phyloP scores from a whole-genome alignment of 1,140 invertebrate species.

The Zeugodacus cucurbitae region DNA sequence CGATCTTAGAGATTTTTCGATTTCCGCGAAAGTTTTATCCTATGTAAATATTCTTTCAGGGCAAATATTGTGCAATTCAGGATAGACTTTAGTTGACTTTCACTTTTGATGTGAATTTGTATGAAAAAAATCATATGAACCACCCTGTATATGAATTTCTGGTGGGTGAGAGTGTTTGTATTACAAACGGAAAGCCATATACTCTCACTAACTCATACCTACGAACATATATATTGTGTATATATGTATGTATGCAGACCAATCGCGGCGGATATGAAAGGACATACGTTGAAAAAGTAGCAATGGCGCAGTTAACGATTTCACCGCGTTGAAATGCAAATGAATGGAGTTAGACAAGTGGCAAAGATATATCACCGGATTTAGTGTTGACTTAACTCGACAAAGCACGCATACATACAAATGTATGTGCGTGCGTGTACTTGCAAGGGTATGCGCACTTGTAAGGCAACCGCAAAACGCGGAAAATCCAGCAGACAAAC shows the following conservation, averaged over 20 bases:
- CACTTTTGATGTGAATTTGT: not conserved
- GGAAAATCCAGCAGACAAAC: not conserved
- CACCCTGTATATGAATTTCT: not conserved
- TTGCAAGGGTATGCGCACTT: not conserved
- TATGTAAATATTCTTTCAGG: no score
- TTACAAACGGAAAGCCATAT: not conserved
- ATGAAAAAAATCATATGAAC: not conserved
- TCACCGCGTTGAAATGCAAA: constrained; percentile 17
- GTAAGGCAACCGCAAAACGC: constrained; percentile 19
- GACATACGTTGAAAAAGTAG: not conserved
- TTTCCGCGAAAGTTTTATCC: no score
- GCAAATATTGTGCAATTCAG: no score
- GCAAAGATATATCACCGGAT: constrained; percentile 36
- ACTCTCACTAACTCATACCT: not conserved
- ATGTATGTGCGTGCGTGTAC: not conserved
- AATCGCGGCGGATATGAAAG: not conserved
- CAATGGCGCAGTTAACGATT: constrained; percentile 9
- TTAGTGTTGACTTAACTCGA: constrained; percentile 28
- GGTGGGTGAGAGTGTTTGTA: not conserved
- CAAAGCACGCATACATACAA: not conserved
- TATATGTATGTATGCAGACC: no score
- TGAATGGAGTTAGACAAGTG: constrained; percentile 38
- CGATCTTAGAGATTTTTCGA: no score
- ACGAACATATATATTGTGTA: not conserved
- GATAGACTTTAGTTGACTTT: no score